Conservation (phyloP, 2,888 invertebrate genomes). For the Mesorhabditis belari region DNA sequence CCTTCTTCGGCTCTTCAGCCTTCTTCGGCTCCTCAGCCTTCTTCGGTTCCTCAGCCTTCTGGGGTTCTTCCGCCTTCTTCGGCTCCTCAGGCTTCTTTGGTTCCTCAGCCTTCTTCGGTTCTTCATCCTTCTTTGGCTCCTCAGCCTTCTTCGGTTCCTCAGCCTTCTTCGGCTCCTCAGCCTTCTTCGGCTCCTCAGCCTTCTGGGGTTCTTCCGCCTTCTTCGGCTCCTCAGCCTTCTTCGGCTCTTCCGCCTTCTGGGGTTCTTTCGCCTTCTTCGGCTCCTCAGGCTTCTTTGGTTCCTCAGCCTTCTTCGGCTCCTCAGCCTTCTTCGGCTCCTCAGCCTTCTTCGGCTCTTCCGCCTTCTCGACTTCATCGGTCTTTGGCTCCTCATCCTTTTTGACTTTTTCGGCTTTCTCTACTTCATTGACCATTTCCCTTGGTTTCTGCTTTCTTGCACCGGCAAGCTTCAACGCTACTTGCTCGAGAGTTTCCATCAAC, state of each 20-base stretch:
- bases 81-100: constrained; percentile 3
- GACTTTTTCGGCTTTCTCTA: no score
- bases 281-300: constrained; percentile 5
- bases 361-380: neutral
- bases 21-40: neutral
- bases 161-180: neutral
- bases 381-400: neutral
- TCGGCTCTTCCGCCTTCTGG: neutral
- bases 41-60: neutral
- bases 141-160: neutral
- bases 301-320: neutral
- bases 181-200: neutral
- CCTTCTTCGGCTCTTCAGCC: neutral
- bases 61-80: constrained; percentile 9
- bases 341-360: neutral
- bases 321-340: neutral
- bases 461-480: no score
- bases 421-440: no score
- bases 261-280: neutral
- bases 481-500: no score
- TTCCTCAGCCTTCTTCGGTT: constrained; percentile 5
- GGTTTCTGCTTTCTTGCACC: no score
- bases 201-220: no score
- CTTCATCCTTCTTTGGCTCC: constrained; percentile 1
- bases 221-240: neutral